These are phyloP conservation scores for Glandiceps talaboti DNA, from an alignment of 53 echinoderm and acorn worm genomes.

Conservation along the genomic window DNA sequence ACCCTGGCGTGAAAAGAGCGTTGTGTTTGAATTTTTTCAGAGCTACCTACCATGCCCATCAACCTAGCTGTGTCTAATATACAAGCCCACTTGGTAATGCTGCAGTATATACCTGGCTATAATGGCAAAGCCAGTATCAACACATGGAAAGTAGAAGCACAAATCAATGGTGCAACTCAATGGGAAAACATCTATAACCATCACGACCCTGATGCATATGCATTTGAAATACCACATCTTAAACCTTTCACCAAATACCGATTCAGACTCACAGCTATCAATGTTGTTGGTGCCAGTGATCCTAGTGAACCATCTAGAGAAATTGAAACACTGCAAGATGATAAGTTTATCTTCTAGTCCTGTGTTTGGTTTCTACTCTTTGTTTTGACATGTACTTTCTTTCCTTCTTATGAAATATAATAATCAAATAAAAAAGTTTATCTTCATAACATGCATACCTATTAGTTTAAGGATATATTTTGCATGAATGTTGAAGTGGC, in stretches of 20 bases:
- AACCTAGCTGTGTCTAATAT: conserved; percentile 49
- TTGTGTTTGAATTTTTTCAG: no score
- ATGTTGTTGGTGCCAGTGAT: conserved; percentile 60
- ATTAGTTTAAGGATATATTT: no score
- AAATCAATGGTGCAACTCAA: conserved; percentile 27
- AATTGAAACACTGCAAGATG: conserved; percentile 55
- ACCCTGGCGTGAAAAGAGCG: no score
- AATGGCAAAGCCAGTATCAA: conserved; percentile 81
- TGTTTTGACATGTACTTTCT: no score
- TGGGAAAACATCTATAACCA: conserved; percentile 48
- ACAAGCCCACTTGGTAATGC: conserved; percentile 40
- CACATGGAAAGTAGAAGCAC: conserved; percentile 77
- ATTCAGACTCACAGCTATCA: conserved; percentile 62
- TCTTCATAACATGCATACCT: no score
- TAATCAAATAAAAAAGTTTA: no score
- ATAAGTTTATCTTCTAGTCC: no score
- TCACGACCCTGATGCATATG: conserved; percentile 42
- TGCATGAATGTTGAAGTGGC: no score
- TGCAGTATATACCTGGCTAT: conserved; percentile 65
- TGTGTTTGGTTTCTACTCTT: no score
- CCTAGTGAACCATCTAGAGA: conserved; percentile 45
- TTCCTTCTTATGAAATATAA: no score
- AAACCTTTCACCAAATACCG: conserved; percentile 63
- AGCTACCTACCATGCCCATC: conserved; percentile 54
- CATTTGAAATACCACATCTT: conserved; percentile 47